Evolutionary conservation across 1,140 invertebrate species (phyloP).

Genomic region (Trichonephila inaurata): DNA sequence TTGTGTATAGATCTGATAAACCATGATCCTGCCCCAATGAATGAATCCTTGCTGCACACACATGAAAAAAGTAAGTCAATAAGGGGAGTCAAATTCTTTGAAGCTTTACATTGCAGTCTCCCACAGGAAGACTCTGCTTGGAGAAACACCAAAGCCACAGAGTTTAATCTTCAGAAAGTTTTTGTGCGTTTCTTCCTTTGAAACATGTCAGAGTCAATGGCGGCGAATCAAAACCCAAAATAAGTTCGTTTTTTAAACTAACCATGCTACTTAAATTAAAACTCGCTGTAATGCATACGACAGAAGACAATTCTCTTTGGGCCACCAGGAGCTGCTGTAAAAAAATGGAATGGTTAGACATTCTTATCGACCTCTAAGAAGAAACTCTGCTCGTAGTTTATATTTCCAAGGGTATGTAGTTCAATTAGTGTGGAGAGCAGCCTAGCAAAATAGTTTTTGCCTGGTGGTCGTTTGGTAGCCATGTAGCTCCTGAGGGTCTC

Average conservation of each 20-base stretch:
- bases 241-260: background rate
- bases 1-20: constrained; percentile 62
- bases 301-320: background rate
- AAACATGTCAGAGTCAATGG: constrained; percentile 20
- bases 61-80: constrained; percentile 9
- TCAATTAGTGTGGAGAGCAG: constrained; percentile 95
- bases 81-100: background rate
- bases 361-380: constrained; percentile 92
- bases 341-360: constrained; percentile 73
- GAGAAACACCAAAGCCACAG: constrained; percentile 16
- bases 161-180: constrained; percentile 18
- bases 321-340: constrained; percentile 34
- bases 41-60: constrained; percentile 54
- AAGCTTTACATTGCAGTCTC: constrained; percentile 17
- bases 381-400: constrained; percentile 98
- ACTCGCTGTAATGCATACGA: background rate
- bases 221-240: constrained; percentile 59
- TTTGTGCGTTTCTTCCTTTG: constrained; percentile 65
- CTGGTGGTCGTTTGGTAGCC: constrained; percentile 86
- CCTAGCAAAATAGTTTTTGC: constrained; percentile 91
- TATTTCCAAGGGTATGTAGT: constrained; percentile 95
- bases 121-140: background rate
- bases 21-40: constrained; percentile 62
- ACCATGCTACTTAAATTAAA: background rate
- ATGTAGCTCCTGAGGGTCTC: constrained; percentile 93